Evolutionary conservation across 2,113 vertebrate species (phyloP), one percentile per base, ranked within the genome.

Genomic region (Microtus oregoni): DNA sequence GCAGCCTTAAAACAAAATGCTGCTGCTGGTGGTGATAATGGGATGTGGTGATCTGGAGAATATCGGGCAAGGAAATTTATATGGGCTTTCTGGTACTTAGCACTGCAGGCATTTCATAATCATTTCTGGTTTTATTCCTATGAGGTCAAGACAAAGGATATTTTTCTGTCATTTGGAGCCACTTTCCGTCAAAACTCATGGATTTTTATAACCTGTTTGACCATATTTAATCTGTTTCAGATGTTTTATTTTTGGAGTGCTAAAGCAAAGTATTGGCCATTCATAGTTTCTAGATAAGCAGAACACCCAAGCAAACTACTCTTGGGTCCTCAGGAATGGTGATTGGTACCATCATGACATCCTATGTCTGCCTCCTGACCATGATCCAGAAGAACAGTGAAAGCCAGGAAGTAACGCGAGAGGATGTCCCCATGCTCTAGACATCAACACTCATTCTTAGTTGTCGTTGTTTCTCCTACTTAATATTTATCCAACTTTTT

Each of bases 61-160:
- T 44, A 55, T 22, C 55, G 0, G 11, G 13, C 1, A 79, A 79
- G 58, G 41, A 63, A 67, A 28, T 78, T 72, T 22, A 35, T 2
- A 73, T 61, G 86, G 85, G 35, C 20, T 93, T 93, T 93, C 72
- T 89, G 76, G 50, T 35, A 26, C 32, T 17, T 89, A 89, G 67
- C 76, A 52, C 30, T n/a, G 15, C 19, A 81, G 28, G n/a, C 38
- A 92, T 89, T 92, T 76, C 44, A 67, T 94, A 67, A 68, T 55
- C 58, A 32, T 94, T 92, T 89, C 32, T 91, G 26, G 77, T 97
- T 95, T 78, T 61, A 41, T 75, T 92, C 3, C 75, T 78, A 86
- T 30, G 22, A 68, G 72, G n/a, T 93, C 12, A 68, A 79, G 52
- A 90, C 73, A 91, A 47, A 32, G 50, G 82, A 89, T 63, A 44